Evolutionary conservation across 2,113 vertebrate species (phyloP), one percentile per base, ranked within the genome.

Genomic region (Ifrita kowaldi): DNA sequence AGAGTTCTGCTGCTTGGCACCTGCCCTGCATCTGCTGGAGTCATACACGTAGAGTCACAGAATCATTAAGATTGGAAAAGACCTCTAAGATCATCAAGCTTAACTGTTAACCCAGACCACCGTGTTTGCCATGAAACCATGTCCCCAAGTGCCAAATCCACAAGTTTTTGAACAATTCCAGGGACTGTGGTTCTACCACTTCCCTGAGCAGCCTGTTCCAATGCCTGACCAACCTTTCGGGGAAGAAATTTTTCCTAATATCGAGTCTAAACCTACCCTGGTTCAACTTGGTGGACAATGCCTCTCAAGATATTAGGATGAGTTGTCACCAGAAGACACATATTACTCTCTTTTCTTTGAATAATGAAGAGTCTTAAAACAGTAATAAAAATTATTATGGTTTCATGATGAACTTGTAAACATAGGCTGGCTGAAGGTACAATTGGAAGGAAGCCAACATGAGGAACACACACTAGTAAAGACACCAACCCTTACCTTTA

Each of bases 111-210:
- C 8, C 35, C 42, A 37, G 49, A 50, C 15, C 42, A 50, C 7
- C 0, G 0, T 32, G 57, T 42, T 71, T 0, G 0, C n/a, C 41
- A 35, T 0, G 2, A 73, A 65, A 37, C 42, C 50, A 16, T 3
- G 21, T 26, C 42, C 35, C 17, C 21, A 37, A 1, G 26, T 28
- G 27, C 49, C 26, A 65, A 15, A 15, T 50, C 14, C 76, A 57
- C 32, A 50, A 4, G 10, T 22, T 57, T 80, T 33, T 32, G 44
- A 44, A 50, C 18, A 19, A 14, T 37, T 22, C 42, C 21, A 73
- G 6, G 10, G 17, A 33, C 1, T 65, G 26, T 57, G 59, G 33
- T 33, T 73, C 44, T 18, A 32, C 22, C 32, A 33, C 37, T 57
- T 71, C 13, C 44, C 32, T 33, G 4, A 57, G 35, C 15, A 71